Evolutionary conservation across 2,888 invertebrate genomes (phyloP), one percentile per base, ranked within the genome.

Genomic region (Leucophenga montana): DNA sequence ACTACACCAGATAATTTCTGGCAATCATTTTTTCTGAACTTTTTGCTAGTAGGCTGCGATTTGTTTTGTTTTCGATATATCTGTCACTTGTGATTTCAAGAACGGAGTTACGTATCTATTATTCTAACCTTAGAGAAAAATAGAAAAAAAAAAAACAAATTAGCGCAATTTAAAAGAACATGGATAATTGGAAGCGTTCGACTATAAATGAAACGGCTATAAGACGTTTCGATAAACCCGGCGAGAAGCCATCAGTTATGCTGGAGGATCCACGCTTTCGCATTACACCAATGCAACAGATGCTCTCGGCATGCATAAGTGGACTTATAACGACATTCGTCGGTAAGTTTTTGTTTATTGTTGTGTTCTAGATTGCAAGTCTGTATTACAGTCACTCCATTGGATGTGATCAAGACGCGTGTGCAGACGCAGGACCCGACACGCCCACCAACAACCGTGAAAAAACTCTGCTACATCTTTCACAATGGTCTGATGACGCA

Each of bases 401-500:
- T 99, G 75, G 99, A 99, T 90, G 99, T 99, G 14, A 95, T 99
- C 0, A 99, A 99, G 91, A 97, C 97, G 75, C 92, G 99, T 67
- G 91, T 99, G 27, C 99, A 99, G 89, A 93, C 95, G 3, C 98
- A 98, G 87, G 57, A 39, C 6, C 22, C 68, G 1, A 14, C 70
- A 5, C 83, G 73, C 0, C 94, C 95, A 83, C 95, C 94, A 80
- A 92, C 93, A 0, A 88, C 94, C 75, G 89, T 93, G 6, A 93
- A 93, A 14, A 94, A 95, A 79, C 94, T 94, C 87, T 97, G 97
- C 89, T 98, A 95, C 87, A 89, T 98, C 39, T 98, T 97, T 88
- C 97, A 97, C 87, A 99, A 99, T 91, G 98, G 99, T 0, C 90
- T 99, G 13, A 98, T 98, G 97, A 98, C 99, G 88, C 97, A 98